These are phyloP conservation scores for Saccostrea echinata DNA, from an alignment of 1,140 invertebrate genomes.

Conservation along the genomic window DNA sequence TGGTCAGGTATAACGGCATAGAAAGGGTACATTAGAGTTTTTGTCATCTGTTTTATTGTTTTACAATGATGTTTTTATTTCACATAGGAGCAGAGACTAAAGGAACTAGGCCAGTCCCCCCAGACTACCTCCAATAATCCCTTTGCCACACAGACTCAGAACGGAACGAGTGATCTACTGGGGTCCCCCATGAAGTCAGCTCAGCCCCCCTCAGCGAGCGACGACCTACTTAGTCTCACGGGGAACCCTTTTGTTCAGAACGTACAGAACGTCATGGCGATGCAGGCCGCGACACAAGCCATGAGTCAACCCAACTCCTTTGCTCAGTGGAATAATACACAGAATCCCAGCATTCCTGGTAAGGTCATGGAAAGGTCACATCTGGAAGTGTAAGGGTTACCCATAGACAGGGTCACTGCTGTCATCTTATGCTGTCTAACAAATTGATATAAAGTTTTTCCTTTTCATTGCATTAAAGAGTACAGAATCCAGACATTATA, in stretches of 20 bases:
- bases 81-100: constrained; percentile 71
- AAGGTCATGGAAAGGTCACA: neutral
- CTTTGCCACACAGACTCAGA: constrained; percentile 84
- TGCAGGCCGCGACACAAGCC: constrained; percentile 60
- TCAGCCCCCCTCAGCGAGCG: constrained; percentile 87
- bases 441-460: neutral
- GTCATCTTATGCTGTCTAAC: neutral
- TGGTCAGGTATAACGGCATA: too few relatives aligned
- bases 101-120: constrained; percentile 65
- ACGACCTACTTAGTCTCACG: constrained; percentile 90
- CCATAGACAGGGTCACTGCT: neutral
- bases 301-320: constrained; percentile 49
- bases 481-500: neutral
- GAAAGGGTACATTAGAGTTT: too few relatives aligned
- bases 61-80: constrained; percentile 30
- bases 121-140: constrained; percentile 75
- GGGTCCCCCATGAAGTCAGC: constrained; percentile 66
- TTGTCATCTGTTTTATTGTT: too few relatives aligned
- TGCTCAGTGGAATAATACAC: constrained; percentile 55
- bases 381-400: neutral
- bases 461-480: neutral
- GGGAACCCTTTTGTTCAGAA: constrained; percentile 95
- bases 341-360: constrained; percentile 45
- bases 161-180: constrained; percentile 74
- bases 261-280: constrained; percentile 74